Percentiles rank a stretch among this genome's conserved stretches.
Conservation (phyloP, 1,140 invertebrate genomes). For the Myzus persicae region DNA sequence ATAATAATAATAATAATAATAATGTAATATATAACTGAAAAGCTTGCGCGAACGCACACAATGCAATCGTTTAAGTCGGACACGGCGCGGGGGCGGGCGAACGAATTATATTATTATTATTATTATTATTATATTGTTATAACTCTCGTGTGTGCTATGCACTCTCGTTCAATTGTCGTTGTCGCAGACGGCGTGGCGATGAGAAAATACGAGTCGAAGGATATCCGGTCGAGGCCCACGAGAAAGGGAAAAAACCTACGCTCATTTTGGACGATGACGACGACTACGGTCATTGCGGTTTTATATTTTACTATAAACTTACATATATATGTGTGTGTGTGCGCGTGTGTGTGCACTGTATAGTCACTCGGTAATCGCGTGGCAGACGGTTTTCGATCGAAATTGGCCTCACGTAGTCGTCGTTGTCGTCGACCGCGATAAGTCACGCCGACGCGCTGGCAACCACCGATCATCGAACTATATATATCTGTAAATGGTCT, state of each 20-base stretch:
- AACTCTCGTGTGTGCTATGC: background rate
- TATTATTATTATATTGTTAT: background rate
- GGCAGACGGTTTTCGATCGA: background rate
- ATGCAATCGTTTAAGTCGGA: conserved; percentile 35
- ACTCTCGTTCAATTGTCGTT: conserved; percentile 25
- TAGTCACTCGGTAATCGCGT: background rate
- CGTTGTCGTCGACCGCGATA: background rate
- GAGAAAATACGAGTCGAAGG: conserved; percentile 30
- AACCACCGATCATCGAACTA: background rate
- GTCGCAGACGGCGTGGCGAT: background rate
- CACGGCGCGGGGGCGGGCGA: background rate
- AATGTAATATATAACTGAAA: background rate
- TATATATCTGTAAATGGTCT: background rate
- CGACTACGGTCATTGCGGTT: conserved; percentile 14
- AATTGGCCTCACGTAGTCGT: conserved; percentile 23
- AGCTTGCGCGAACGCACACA: background rate
- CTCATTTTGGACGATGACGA: background rate
- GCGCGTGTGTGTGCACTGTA: background rate
- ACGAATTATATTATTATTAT: conserved; percentile 36
- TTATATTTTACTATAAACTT: background rate
- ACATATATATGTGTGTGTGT: background rate
- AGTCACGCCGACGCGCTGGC: background rate
- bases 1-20: background rate
- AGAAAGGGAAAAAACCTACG: conserved; percentile 31
- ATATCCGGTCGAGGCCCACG: conserved; percentile 47